These are phyloP conservation scores for Octodonta nipae DNA, from an alignment of 2,888 invertebrate species.

Conservation along the genomic window DNA sequence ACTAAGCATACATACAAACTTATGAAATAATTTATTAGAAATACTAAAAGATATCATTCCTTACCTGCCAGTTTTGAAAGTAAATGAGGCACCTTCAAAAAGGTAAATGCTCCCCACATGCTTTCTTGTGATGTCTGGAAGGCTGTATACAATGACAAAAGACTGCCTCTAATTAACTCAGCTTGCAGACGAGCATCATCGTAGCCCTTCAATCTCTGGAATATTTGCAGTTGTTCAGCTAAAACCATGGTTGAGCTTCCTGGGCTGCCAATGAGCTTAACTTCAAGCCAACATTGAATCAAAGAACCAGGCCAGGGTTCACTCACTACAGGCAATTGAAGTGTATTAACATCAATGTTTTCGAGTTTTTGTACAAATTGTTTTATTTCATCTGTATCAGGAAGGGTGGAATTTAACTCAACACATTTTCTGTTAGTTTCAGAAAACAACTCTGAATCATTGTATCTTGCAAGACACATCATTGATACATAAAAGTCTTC, in stretches of 20 bases:
- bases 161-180: constrained; percentile 78
- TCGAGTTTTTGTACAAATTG: constrained; percentile 22
- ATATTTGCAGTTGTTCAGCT: constrained; percentile 68
- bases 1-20: too few species aligned
- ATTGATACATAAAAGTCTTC: constrained; percentile 64
- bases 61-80: constrained; percentile 37
- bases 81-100: constrained; percentile 77
- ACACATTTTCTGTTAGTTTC: constrained; percentile 49
- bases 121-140: constrained; percentile 73
- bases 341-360: constrained; percentile 23
- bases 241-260: constrained; percentile 69
- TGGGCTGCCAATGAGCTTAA: constrained; percentile 74
- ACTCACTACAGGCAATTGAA: constrained; percentile 21
- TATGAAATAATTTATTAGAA: too few species aligned
- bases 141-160: constrained; percentile 79
- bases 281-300: constrained; percentile 62
- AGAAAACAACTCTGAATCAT: constrained; percentile 54
- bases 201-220: constrained; percentile 73
- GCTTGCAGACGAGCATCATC: constrained; percentile 69
- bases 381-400: constrained; percentile 20
- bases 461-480: constrained; percentile 70
- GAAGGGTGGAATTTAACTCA: constrained; percentile 47
- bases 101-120: constrained; percentile 88
- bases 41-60: too few species aligned
- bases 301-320: constrained; percentile 28